Percentiles rank a stretch among this genome's conserved stretches.
Conservation (phyloP, 1,140 invertebrate genomes). For the Bombus superbus region DNA sequence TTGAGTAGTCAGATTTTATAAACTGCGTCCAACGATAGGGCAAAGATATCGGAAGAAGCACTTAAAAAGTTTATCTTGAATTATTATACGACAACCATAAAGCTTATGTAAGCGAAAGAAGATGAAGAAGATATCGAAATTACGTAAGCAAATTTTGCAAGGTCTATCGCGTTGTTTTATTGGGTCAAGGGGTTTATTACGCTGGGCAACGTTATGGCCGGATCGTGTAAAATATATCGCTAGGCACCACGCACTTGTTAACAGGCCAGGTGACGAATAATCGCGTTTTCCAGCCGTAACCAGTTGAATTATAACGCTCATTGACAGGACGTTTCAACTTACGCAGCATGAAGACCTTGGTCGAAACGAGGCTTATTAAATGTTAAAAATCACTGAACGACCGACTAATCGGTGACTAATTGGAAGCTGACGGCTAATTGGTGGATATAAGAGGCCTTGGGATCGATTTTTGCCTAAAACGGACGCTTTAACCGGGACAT, state of each 20-base stretch:
- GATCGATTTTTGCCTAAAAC: conserved; percentile 27
- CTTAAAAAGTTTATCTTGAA: too few species aligned
- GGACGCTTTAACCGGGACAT: conserved; percentile 7
- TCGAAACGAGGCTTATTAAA: conserved; percentile 28
- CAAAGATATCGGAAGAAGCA: too few species aligned
- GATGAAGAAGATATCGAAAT: too few species aligned
- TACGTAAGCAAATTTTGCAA: neutral
- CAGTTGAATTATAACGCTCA: neutral
- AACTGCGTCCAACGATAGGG: too few species aligned
- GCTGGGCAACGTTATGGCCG: neutral
- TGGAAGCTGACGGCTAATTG: conserved; percentile 33
- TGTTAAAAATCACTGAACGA: neutral
- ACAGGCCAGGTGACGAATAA: neutral
- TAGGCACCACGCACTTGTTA: neutral
- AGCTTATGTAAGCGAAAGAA: too few species aligned
- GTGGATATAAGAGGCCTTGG: neutral
- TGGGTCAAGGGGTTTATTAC: neutral
- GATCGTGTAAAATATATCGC: neutral
- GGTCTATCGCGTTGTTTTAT: neutral
- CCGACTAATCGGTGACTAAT: conserved; percentile 36
- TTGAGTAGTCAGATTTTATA: neutral
- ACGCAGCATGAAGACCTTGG: neutral
- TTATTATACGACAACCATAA: too few species aligned
- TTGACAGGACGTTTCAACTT: neutral
- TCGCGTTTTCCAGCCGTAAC: neutral